Evolutionary conservation across 2,888 invertebrate species (phyloP).

Genomic region (Tuta absoluta): DNA sequence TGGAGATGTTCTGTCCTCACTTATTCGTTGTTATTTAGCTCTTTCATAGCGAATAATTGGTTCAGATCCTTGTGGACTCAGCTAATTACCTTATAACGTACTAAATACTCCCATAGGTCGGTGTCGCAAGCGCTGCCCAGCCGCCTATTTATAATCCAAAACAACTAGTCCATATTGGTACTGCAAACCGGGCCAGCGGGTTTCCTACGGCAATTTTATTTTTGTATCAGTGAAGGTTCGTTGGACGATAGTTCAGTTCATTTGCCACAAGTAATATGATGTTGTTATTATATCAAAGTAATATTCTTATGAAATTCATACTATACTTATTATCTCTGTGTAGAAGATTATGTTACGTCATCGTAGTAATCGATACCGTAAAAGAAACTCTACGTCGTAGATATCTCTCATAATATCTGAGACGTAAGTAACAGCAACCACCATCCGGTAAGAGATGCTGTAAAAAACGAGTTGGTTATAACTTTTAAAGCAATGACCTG

Average conservation of each 20-base stretch:
- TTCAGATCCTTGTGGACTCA: background rate
- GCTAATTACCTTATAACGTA: background rate
- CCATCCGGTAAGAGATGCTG: background rate
- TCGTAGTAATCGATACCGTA: too few species aligned
- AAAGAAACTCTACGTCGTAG: too few species aligned
- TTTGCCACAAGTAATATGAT: background rate
- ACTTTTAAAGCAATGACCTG: background rate
- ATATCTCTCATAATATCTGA: too few species aligned
- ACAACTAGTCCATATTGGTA: constrained; percentile 39
- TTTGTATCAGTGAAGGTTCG: background rate
- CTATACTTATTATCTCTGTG: too few species aligned
- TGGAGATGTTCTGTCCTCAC: background rate
- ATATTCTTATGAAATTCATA: too few species aligned
- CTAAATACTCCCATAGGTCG: background rate
- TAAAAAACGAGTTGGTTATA: background rate
- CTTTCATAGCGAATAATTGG: background rate
- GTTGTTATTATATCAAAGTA: background rate
- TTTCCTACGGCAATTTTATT: background rate
- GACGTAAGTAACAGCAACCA: background rate
- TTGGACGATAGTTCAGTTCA: background rate
- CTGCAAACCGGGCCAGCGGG: constrained; percentile 19
- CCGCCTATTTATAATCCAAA: constrained; percentile 17
- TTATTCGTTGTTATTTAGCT: background rate
- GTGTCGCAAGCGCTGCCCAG: background rate
- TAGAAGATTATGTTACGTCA: too few species aligned